Evolutionary conservation across 2,113 vertebrate species (phyloP), one percentile per base, ranked within the genome.

Genomic region (Scophthalmus maximus): DNA sequence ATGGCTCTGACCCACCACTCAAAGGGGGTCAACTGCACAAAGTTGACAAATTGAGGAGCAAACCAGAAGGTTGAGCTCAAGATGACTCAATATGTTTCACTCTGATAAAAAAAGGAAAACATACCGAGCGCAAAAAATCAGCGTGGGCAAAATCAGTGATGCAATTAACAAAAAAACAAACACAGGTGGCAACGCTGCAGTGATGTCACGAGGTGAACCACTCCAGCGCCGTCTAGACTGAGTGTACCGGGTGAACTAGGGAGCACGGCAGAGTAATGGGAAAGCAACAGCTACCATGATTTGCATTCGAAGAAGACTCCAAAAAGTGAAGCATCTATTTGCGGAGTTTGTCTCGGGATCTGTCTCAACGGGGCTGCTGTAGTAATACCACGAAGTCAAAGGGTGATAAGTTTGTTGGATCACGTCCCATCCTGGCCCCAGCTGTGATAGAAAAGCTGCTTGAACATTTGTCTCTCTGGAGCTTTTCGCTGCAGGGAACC

Each of bases 1-100:
- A 91, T 86, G 78, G 87, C 84, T 88, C 62, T 87, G 88, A 91
- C 91, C 88, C 83, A 52, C 79, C 82, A 90, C 73, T 85, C 73
- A 86, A 84, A 89, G 30, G 53, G 85, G 84, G 89, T 90, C 87
- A 85, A 76, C 78, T 8, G 68, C 82, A 79, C 78, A 81, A 82
- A 87, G 68, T 81, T 36, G 78, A 88, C 84, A 91, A 91, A 91
- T 86, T 73, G 86, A 84, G 69, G 80, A 78, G 71, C 62, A 52
- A 63, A 62, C 47, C 29, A 73, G 17, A 68, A 53, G 78, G 75
- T 79, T 74, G 50, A 70, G 22, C 58, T 67, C 29, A 68, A 86
- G 81, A 82, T 4, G 14, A 62, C 78, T 79, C 73, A 65, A 58
- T 82, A 46, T 46, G 68, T 65, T 84, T 75, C 14, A 47, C 58